Base-by-base conservation (phyloP, 2,797 vertebrate species). In the Melopsittacus undulatus region DNA sequence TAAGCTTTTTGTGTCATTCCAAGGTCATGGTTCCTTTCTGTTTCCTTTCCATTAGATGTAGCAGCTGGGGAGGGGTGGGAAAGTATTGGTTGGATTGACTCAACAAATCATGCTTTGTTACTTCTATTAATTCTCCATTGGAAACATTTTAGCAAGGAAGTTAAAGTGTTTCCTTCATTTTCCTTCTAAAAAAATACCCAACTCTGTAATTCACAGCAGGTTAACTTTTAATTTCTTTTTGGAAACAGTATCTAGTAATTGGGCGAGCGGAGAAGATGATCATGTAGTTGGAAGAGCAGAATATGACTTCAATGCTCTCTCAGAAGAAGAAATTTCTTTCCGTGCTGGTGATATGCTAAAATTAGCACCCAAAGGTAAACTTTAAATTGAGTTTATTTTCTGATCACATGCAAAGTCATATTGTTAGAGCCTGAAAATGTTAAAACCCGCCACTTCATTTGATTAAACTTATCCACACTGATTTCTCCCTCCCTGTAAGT, bases 261-360 rank as follows among this genome's bases (percentile, higher is more conserved):
- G 99, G 99, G 99, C 99, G 6, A 99, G 95, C 72, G 99, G 99
- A 83, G 99, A 99, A 69, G 99, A 99, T 52, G 99, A 99, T 97
- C 99, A 99, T 38, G 98, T 99, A 22, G 99, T 99, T 85, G 99
- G 99, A 92, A 98, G 98, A 98, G 99, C 98, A 26, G 99, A 99
- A 94, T 99, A 99, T 66, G 99, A 99, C 95, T 99, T 99, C 93
- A 97, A 34, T 76, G 98, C 99, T 13, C 96, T 98, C 11, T 99
- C 99, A 49, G 99, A 99, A 95, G 99, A 99, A 96, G 99, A 99
- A 97, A 97, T 99, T 95, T 99, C 99, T 89, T 70, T 99, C 91
- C 98, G 94, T 93, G 98, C 98, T 73, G 99, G 99, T 96, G 99
- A 99, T 95, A 98, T 99, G 98, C 97, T 99, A 21, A 99, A 98